These are phyloP conservation scores for Cosmia pyralina DNA, from an alignment of 2,888 invertebrate genomes.

Conservation along the genomic window DNA sequence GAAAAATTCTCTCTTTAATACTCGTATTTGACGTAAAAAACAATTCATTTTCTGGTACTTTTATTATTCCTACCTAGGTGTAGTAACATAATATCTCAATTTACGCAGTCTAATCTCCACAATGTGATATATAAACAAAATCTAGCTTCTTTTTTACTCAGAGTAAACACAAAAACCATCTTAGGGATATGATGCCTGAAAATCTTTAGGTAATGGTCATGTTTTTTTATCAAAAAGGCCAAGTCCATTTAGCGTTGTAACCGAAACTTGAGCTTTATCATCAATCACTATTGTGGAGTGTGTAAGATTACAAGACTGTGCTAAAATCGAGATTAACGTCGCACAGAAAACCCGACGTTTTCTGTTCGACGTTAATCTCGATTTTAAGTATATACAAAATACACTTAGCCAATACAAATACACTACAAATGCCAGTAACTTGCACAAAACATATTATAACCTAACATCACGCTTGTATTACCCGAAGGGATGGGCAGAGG, in stretches of 20 bases:
- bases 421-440: not conserved
- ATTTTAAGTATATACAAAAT: too few relatives aligned
- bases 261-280: constrained; percentile 44
- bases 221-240: constrained; percentile 26
- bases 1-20: not conserved
- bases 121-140: constrained; percentile 20
- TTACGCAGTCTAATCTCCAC: constrained; percentile 13
- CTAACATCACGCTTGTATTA: not conserved
- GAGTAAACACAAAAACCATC: constrained; percentile 22
- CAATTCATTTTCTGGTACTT: not conserved
- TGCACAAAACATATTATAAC: not conserved
- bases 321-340: constrained; percentile 5
- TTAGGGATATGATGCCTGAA: constrained; percentile 6
- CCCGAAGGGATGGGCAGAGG: too few relatives aligned
- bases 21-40: constrained; percentile 9
- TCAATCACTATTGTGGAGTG: constrained; percentile 44
- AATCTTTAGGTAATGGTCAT: constrained; percentile 3
- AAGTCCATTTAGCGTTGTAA: constrained; percentile 34
- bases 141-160: constrained; percentile 9
- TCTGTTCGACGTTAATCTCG: too few relatives aligned
- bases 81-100: constrained; percentile 24
- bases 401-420: not conserved
- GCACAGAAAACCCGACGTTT: not conserved
- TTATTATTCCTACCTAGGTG: not conserved
- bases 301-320: constrained; percentile 10